Base-by-base conservation (phyloP, 2,797 vertebrate genomes). In the Ctenopoma kingsleyae region DNA sequence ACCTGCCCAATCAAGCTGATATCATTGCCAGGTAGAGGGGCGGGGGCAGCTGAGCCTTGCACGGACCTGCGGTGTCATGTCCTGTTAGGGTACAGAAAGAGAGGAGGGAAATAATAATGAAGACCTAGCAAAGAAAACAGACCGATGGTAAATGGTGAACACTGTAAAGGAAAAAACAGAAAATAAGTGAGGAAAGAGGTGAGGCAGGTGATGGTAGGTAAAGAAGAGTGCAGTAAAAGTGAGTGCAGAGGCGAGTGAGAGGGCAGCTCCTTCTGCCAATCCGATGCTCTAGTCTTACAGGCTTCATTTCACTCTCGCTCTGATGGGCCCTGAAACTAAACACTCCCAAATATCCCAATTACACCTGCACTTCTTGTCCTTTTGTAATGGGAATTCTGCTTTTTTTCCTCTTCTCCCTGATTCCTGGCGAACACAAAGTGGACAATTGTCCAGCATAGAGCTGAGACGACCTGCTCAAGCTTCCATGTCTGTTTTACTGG, bases 341-440 rank as follows among this genome's bases (percentile, higher is more conserved):
- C 90, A 89, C 93, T 81, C 87, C 63, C 90, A 95, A 96, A 96
- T 97, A 95, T 96, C 93, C 96, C 96, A 97, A 98, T 98, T 97
- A 97, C 97, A 97, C 84, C 93, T 85, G 93, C 91, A 87, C 93
- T 94, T 93, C 95, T 94, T 97, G 96, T 97, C 96, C 96, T 94
- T 96, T 96, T 95, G 95, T 96, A 91, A 93, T 77, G 83, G 89
- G 91, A 89, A 83, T 93, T 95, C 95, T 90, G 68, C 71, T 47
- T 65, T 62, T 81, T 74, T 71, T 43, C 58, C 53, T 27, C 61
- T 53, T 44, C 58, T 67, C 47, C 55, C 48, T 6, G 65, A 76
- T 72, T 80, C 81, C 66, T 23, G 0, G 36, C 38, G 35, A 92
- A 93, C 94, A 96, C 95, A 97, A 90, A 93, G 90, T 87, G 87